Conservation (phyloP, 1,140 invertebrate genomes). For the Drosophila sucinea region DNA sequence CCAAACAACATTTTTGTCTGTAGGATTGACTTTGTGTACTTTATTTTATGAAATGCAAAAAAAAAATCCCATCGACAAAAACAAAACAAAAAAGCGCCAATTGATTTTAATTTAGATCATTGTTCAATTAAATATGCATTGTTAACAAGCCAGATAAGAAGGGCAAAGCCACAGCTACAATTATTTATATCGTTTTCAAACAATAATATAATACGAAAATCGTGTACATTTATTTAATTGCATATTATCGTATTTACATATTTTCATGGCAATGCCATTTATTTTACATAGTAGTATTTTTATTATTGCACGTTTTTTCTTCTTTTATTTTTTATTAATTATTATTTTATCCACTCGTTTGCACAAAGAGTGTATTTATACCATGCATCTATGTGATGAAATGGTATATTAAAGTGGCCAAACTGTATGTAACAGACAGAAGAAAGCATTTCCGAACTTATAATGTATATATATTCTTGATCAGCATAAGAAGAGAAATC, state of each 20-base stretch:
- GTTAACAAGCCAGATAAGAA: slow-evolving; percentile 55
- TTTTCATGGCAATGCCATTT: not conserved
- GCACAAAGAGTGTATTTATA: not conserved
- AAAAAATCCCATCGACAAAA: slow-evolving; percentile 9
- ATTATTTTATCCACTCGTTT: slow-evolving; percentile 7
- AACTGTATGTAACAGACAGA: too few species aligned
- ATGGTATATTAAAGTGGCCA: too few species aligned
- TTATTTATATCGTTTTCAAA: slow-evolving; percentile 15
- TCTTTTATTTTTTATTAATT: not conserved
- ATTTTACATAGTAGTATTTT: not conserved
- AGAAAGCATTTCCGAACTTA: too few species aligned
- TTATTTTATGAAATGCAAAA: slow-evolving; percentile 31
- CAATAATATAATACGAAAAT: not conserved
- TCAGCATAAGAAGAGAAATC: too few species aligned
- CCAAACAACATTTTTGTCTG: slow-evolving; percentile 27
- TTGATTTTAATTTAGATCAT: slow-evolving; percentile 52
- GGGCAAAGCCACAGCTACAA: slow-evolving; percentile 21
- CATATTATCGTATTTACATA: slow-evolving; percentile 29
- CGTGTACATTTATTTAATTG: slow-evolving; percentile 33
- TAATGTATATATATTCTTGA: too few species aligned
- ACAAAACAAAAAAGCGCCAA: slow-evolving; percentile 35
- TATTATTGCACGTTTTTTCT: not conserved
- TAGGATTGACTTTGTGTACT: not conserved
- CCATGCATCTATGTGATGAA: too few species aligned
- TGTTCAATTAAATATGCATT: slow-evolving; percentile 65